Evolutionary conservation across 2,888 invertebrate species (phyloP).

Genomic region (Calameuta filiformis): DNA sequence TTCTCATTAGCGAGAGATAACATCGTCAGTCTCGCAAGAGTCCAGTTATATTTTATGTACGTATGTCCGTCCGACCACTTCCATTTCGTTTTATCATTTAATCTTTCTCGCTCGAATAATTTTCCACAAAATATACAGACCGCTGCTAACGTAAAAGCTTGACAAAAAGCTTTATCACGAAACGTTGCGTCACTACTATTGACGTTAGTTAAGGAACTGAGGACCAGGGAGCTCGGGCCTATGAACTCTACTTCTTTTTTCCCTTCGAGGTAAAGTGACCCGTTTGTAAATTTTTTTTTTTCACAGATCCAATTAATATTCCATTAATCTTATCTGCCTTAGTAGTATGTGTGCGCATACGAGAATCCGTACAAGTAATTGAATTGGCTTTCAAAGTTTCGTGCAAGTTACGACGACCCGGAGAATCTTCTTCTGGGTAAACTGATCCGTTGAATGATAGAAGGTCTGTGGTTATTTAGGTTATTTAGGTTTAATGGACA

Average conservation of each 20-base stretch:
- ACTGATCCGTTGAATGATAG: background rate
- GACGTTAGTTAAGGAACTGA: background rate
- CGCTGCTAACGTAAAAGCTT: background rate
- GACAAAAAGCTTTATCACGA: background rate
- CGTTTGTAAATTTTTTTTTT: background rate
- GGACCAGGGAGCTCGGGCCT: background rate
- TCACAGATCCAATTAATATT: background rate
- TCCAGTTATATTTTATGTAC: background rate
- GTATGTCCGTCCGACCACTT: background rate
- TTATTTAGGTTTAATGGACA: background rate
- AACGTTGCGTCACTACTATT: background rate
- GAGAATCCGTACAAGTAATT: background rate
- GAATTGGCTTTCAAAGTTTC: background rate
- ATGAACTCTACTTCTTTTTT: background rate
- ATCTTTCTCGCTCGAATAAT: background rate
- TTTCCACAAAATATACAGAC: background rate
- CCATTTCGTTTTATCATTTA: background rate
- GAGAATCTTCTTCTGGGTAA: background rate
- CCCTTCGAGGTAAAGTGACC: background rate
- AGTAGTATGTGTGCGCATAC: background rate
- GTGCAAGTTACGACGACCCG: background rate
- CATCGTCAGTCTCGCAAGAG: background rate
- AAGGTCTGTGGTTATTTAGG: background rate
- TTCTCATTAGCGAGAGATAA: background rate
- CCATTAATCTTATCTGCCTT: background rate